phyloP scores from a whole-genome alignment of 1,140 invertebrate genomes.

The Drosophila seguyi region DNA sequence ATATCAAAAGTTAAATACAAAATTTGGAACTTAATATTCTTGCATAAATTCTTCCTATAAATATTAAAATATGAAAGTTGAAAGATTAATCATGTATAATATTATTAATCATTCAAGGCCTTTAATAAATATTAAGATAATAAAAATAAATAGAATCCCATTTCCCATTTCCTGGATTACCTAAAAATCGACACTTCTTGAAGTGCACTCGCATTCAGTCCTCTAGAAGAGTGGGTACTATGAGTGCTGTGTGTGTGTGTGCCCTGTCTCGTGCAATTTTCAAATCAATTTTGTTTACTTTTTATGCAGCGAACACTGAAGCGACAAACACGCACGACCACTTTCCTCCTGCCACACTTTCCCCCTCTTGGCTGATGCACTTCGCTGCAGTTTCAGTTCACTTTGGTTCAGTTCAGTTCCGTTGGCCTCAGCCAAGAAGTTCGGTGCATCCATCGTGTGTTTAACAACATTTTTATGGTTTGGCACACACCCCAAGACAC shows the following conservation, averaged over 20 bases:
- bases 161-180: not conserved
- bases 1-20: too few relatives aligned
- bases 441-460: conserved; percentile 55
- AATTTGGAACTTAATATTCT: not conserved
- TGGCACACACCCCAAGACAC: conserved; percentile 82
- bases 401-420: conserved; percentile 9
- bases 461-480: conserved; percentile 85
- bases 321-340: conserved; percentile 72
- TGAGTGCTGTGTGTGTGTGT: conserved; percentile 32
- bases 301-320: conserved; percentile 63
- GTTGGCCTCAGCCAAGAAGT: conserved; percentile 25
- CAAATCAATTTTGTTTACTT: conserved; percentile 85
- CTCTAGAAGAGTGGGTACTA: conserved; percentile 30
- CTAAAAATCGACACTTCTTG: not conserved
- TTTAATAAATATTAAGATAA: not conserved
- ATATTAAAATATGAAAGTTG: not conserved
- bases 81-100: not conserved
- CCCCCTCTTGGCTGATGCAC: conserved; percentile 13
- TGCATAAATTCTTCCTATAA: not conserved
- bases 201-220: conserved; percentile 34
- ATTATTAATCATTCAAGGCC: not conserved
- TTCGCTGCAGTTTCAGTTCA: conserved; percentile 21
- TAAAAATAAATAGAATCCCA: not conserved
- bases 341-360: conserved; percentile 37
- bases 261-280: conserved; percentile 73